Evolutionary conservation across 2,113 vertebrate genomes (phyloP).

Genomic region (Noctilio leporinus): DNA sequence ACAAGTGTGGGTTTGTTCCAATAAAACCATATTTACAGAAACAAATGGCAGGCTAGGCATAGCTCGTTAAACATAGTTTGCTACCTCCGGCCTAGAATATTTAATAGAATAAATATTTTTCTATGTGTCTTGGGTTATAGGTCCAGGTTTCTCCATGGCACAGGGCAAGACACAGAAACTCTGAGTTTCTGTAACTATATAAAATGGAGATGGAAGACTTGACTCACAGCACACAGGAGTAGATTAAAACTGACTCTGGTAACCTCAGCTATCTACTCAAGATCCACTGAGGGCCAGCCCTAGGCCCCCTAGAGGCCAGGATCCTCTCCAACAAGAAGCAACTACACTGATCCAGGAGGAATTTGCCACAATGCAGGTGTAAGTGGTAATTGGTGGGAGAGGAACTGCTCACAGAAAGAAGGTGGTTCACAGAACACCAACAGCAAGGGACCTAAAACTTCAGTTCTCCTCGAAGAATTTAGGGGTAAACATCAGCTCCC

Average conservation of each 20-base stretch:
- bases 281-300: neutral
- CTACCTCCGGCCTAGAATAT: neutral
- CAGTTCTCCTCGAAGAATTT: neutral
- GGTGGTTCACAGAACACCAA: neutral
- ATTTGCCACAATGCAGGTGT: neutral
- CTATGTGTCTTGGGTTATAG: neutral
- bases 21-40: neutral
- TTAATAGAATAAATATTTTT: neutral
- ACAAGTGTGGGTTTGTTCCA: neutral
- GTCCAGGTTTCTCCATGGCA: neutral
- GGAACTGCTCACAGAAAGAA: neutral
- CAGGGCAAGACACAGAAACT: neutral
- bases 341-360: neutral
- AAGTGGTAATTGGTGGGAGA: neutral
- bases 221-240: neutral
- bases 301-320: neutral
- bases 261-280: neutral
- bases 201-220: neutral
- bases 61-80: neutral
- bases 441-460: neutral
- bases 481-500: neutral
- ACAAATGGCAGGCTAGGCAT: neutral
- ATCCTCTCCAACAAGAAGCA: neutral
- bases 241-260: neutral
- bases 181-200: neutral